Evolutionary conservation across 2,888 invertebrate genomes (phyloP), one percentile per base, ranked within the genome.

Genomic region (Margaritifera margaritifera): DNA sequence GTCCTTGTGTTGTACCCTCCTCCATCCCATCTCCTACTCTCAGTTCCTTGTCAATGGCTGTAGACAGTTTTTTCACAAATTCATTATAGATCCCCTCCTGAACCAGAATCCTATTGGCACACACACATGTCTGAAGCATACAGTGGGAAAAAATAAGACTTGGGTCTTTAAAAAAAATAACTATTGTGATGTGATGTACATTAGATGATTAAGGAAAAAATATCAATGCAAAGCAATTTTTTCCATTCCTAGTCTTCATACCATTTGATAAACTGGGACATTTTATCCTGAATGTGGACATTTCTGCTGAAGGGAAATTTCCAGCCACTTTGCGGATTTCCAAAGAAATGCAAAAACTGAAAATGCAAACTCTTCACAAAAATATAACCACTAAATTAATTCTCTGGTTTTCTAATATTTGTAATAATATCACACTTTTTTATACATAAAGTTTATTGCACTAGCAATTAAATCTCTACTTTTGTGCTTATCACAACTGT

Each of bases 11-110:
- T 0, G 94, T 93, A 69, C 93, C 94, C 6, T 91, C 87, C 54
- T 93, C 91, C 19, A 92, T 91, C 1, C 98, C 97, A 86, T 95
- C 93, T 0, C 99, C 99, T 64, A 97, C 91, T 73, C 94, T 92
- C 72, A 98, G 92, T 60, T 92, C 92, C 3, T 91, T 88, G 67
- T 92, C 90, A 75, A 98, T 94, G 64, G 92, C 92, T 24, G 91
- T 90, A 58, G 93, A 92, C 61, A 99, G 92, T 80, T 93, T 93
- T 1, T 91, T 89, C 0, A 97, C 92, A 91, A 98, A 99, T 80
- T 93, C 88, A 77, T 97, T 94, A 89, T 94, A 94, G 42, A 98
- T 90, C 66, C 92, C 92, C 77, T 82, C 87, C 66, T 90, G 90
- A 0, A 90, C 87, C 31, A 89, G 74, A 22, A 90, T 78, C 51